Percentiles rank a stretch among this genome's conserved stretches.
phyloP scores from a whole-genome alignment of 2,113 vertebrate genomes.

The Myotis lucifugus region DNA sequence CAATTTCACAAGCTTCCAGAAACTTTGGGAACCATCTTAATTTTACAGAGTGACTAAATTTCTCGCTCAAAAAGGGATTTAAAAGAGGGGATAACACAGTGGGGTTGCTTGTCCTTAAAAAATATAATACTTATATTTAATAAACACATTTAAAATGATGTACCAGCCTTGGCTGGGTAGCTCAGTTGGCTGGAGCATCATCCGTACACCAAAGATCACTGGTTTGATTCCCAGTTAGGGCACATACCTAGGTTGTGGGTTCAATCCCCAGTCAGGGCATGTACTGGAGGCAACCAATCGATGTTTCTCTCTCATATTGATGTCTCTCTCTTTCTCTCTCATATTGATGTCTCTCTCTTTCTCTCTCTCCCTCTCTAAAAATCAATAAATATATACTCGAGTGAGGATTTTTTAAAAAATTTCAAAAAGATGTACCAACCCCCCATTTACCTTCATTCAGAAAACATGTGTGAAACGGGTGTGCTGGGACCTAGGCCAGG shows the following conservation, averaged over 20 bases:
- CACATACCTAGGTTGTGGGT: background rate
- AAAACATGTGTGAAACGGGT: constrained; percentile 13
- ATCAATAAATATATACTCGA: background rate
- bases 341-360: background rate
- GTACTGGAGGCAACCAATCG: background rate
- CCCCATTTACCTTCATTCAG: constrained; percentile 14
- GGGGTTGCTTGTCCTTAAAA: background rate
- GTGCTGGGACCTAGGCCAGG: background rate
- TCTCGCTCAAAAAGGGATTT: constrained; percentile 43
- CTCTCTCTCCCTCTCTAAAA: background rate
- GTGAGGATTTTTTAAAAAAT: background rate
- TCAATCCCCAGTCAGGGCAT: background rate
- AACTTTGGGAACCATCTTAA: background rate
- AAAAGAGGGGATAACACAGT: background rate
- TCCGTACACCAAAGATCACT: background rate
- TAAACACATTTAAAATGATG: constrained; percentile 4
- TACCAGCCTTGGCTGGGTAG: background rate
- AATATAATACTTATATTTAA: constrained; percentile 23
- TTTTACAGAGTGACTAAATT: background rate
- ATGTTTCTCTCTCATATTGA: background rate
- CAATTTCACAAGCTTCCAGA: constrained; percentile 34
- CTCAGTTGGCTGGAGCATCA: background rate
- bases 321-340: background rate
- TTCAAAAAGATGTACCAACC: background rate
- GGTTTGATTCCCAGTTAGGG: background rate